A percentile compares a stretch with the other conserved stretches of the same genome.
Evolutionary conservation across 1,140 invertebrate species (phyloP).

Genomic region (Psix sp.): DNA sequence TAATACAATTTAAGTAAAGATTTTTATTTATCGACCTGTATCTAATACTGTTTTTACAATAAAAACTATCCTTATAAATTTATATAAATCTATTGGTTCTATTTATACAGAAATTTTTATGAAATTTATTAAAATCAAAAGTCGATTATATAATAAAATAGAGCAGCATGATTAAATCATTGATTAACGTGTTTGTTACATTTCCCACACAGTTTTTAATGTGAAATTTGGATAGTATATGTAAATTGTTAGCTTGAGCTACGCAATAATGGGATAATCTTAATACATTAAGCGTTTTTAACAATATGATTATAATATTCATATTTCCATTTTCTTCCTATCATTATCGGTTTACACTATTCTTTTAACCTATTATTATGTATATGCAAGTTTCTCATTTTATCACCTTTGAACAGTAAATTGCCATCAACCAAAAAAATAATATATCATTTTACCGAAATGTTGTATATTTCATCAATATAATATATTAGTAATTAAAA

Average conservation of each 20-base stretch:
- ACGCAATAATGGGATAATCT: slow-evolving; percentile 19
- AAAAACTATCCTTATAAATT: too few species aligned
- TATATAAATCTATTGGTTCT: too few species aligned
- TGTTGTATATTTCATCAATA: neutral
- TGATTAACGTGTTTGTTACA: too few species aligned
- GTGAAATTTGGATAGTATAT: neutral
- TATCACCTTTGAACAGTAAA: slow-evolving; percentile 21
- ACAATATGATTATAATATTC: slow-evolving; percentile 46
- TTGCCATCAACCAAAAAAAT: slow-evolving; percentile 3
- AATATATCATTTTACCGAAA: neutral
- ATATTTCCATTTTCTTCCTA: slow-evolving; percentile 37
- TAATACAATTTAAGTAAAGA: too few species aligned
- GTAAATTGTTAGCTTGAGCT: slow-evolving; percentile 17
- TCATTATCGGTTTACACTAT: slow-evolving; percentile 36
- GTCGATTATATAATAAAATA: too few species aligned
- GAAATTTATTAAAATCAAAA: too few species aligned
- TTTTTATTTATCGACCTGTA: too few species aligned
- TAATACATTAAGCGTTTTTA: slow-evolving; percentile 37
- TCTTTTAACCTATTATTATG: slow-evolving; percentile 41
- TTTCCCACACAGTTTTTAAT: too few species aligned
- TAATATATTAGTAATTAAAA: neutral
- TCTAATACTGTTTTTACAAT: too few species aligned
- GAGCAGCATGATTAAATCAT: too few species aligned
- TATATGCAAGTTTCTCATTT: slow-evolving; percentile 24
- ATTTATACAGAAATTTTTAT: too few species aligned